Conservation (phyloP, 1,140 invertebrate genomes). For the Sitobion miscanthi region DNA sequence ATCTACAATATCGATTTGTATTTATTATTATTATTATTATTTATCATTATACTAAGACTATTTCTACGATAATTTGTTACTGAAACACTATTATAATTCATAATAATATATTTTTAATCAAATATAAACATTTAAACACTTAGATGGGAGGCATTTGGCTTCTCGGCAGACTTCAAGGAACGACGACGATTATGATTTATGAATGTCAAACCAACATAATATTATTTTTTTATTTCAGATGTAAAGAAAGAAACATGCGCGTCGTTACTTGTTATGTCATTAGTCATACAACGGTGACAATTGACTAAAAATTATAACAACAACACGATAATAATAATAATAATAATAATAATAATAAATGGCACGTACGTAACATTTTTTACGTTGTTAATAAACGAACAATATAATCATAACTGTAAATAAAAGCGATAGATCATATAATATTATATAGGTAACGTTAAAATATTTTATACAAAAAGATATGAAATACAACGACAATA, state of each 20-base stretch:
- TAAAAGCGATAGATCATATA: conserved; percentile 16
- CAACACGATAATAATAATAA: neutral
- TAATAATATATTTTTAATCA: neutral
- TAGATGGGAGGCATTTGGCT: conserved; percentile 1
- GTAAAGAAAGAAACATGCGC: neutral
- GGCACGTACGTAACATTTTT: neutral
- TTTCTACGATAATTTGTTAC: neutral
- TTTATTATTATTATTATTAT: conserved; percentile 5
- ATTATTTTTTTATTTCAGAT: neutral
- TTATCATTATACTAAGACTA: neutral
- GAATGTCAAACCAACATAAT: neutral
- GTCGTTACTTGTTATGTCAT: neutral
- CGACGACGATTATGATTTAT: neutral
- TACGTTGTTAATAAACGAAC: neutral
- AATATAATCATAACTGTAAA: neutral
- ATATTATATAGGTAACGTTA: neutral
- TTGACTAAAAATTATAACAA: neutral
- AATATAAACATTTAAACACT: conserved; percentile 3
- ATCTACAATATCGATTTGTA: conserved; percentile 7
- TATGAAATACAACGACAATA: neutral
- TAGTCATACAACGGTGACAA: neutral
- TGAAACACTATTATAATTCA: neutral
- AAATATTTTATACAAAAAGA: conserved; percentile 18
- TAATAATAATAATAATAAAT: conserved; percentile 4
- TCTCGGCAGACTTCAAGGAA: conserved; percentile 11